A percentile compares a stretch with the other conserved stretches of the same genome.
These are phyloP conservation scores for Atrina japonica DNA, from an alignment of 2,888 invertebrate genomes.

Conservation along the genomic window DNA sequence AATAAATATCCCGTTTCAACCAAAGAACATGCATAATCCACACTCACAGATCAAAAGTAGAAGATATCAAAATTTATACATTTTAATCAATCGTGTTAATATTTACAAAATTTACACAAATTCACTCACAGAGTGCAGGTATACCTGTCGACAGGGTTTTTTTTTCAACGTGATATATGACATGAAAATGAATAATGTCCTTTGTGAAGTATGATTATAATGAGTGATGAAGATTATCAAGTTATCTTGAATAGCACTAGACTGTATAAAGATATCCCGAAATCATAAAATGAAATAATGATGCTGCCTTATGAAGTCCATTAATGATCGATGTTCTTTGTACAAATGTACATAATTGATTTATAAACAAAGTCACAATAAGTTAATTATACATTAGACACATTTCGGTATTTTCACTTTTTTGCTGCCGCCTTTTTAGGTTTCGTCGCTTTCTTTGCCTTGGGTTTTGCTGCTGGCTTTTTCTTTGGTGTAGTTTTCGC, in stretches of 20 bases:
- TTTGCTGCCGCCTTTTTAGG: slow-evolving; percentile 43
- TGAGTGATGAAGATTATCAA: not conserved
- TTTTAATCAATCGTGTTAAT: too few species aligned
- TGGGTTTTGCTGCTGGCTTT: slow-evolving; percentile 54
- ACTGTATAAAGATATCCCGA: not conserved
- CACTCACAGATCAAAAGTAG: too few species aligned
- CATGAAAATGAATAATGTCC: too few species aligned
- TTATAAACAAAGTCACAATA: too few species aligned
- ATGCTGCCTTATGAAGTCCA: slow-evolving; percentile 33
- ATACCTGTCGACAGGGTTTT: slow-evolving; percentile 18
- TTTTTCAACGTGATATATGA: not conserved
- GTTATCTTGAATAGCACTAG: not conserved
- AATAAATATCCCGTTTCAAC: too few species aligned
- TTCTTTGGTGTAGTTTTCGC: slow-evolving; percentile 53
- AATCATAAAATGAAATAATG: slow-evolving; percentile 7
- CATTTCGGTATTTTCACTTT: slow-evolving; percentile 24
- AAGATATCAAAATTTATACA: too few species aligned
- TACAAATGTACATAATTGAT: too few species aligned
- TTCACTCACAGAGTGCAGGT: slow-evolving; percentile 28
- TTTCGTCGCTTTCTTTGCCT: slow-evolving; percentile 60
- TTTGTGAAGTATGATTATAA: not conserved
- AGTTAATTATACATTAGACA: too few species aligned
- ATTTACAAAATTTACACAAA: slow-evolving; percentile 4
- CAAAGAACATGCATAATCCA: too few species aligned
- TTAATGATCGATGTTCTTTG: slow-evolving; percentile 1